Conservation (phyloP, 1,140 invertebrate species). For the Colletes gigas region DNA sequence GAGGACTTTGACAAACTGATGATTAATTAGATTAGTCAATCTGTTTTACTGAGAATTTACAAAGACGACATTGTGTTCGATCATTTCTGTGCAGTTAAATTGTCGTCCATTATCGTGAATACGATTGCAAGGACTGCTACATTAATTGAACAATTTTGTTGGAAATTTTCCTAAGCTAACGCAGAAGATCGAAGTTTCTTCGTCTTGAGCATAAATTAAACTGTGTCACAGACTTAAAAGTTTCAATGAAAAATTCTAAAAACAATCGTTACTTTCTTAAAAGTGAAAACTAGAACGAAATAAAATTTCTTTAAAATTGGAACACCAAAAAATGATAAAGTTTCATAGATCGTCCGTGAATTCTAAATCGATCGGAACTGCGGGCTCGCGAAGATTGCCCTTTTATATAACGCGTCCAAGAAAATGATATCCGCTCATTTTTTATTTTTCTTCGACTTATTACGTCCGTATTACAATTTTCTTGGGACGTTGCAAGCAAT, state of each 20-base stretch:
- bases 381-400: no score
- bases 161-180: not conserved
- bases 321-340: not conserved
- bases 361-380: not conserved
- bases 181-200: not conserved
- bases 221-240: no score
- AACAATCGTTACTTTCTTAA: no score
- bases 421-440: slow-evolving; percentile 32
- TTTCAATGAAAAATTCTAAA: no score
- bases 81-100: not conserved
- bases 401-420: not conserved
- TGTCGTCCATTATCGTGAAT: not conserved
- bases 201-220: not conserved
- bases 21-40: no score
- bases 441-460: slow-evolving; percentile 33
- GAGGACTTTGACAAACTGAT: no score
- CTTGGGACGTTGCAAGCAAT: slow-evolving; percentile 6
- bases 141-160: not conserved
- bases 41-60: no score
- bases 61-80: not conserved
- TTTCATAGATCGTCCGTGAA: no score
- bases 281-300: no score
- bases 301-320: not conserved
- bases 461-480: slow-evolving; percentile 37
- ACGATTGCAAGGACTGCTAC: not conserved